Evolutionary conservation across 2,888 invertebrate species (phyloP), one percentile per base, ranked within the genome.

Genomic region (Patella depressa): DNA sequence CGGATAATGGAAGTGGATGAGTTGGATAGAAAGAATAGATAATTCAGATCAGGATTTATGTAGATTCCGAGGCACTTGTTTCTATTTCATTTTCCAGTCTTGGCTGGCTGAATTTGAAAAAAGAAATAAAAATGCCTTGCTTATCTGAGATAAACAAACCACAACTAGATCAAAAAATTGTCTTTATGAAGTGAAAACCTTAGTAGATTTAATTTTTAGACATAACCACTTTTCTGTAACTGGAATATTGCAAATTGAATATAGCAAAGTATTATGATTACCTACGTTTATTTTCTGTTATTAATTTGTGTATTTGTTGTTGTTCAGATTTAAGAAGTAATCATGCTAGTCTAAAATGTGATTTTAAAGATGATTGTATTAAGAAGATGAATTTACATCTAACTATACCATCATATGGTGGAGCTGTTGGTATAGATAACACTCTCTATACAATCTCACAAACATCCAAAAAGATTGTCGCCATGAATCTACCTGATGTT

Each of bases 331-430:
- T 86, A 79, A 81, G 82, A 54, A 80, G 77, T 54, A 81, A 84
- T 80, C 87, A 90, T 79, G 81, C 85, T 72, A 89, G 87, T 80
- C 79, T 89, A 54, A 90, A 88, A 80, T 84, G 85, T 81, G 88
- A 89, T 81, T 88, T 91, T 55, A 86, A 86, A 75, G 87, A 88
- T 53, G 86, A 86, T 5, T 81, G 84, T 34, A 88, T 90, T 73
- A 84, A 86, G 74, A 88, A 88, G 76, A 81, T 89, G 77, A 78
- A 80, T 14, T 80, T 89, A 70, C 86, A 84, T 78, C 82, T 90
- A 71, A 82, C 85, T 15, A 81, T 83, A 9, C 88, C 89, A 2
- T 84, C 86, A 5, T 86, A 83, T 77, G 89, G 90, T 2, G 84
- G 83, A 0, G 87, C 88, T 19, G 77, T 90, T 2, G 84, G 86